phyloP scores from a whole-genome alignment of 2,797 vertebrate species.

The Crypturellus tataupa region DNA sequence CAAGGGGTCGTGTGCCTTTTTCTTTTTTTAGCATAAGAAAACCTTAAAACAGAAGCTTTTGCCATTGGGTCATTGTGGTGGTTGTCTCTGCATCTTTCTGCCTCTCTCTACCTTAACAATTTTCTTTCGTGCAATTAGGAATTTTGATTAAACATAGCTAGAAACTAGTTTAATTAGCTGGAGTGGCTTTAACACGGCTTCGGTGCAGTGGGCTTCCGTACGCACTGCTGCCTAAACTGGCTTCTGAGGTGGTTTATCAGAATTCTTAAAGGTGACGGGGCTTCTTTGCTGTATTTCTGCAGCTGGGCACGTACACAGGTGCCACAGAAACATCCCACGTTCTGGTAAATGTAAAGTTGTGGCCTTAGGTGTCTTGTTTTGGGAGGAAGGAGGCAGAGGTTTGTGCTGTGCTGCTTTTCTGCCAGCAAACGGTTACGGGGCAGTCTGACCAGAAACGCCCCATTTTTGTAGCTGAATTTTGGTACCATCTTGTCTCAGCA shows the following conservation, averaged over 20 bases:
- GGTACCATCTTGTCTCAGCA: slow-evolving; percentile 67
- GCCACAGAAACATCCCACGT: slow-evolving; percentile 47
- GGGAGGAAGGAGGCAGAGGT: slow-evolving; percentile 28
- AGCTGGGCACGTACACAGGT: slow-evolving; percentile 23
- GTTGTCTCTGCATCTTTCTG: slow-evolving; percentile 69
- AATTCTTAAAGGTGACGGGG: background rate
- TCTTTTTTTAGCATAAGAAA: slow-evolving; percentile 74
- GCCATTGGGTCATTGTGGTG: slow-evolving; percentile 65
- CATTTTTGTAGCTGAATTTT: slow-evolving; percentile 68
- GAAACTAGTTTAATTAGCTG: slow-evolving; percentile 49
- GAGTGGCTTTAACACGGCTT: slow-evolving; percentile 52
- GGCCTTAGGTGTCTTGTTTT: slow-evolving; percentile 53
- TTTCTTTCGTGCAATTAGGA: slow-evolving; percentile 23
- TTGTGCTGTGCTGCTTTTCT: slow-evolving; percentile 66
- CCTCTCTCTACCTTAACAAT: slow-evolving; percentile 39
- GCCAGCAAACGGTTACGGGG: slow-evolving; percentile 40
- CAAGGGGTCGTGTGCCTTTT: slow-evolving; percentile 78
- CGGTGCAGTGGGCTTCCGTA: background rate
- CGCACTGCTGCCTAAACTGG: slow-evolving; percentile 37
- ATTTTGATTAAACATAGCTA: slow-evolving; percentile 55
- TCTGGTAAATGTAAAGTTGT: slow-evolving; percentile 52
- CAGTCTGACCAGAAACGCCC: slow-evolving; percentile 68
- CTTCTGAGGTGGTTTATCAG: background rate
- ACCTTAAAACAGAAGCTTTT: slow-evolving; percentile 64
- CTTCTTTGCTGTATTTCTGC: slow-evolving; percentile 43